Percentiles rank a stretch among this genome's conserved stretches.
Conservation (phyloP, 1,140 invertebrate species). For the Dysdera silvatica region DNA sequence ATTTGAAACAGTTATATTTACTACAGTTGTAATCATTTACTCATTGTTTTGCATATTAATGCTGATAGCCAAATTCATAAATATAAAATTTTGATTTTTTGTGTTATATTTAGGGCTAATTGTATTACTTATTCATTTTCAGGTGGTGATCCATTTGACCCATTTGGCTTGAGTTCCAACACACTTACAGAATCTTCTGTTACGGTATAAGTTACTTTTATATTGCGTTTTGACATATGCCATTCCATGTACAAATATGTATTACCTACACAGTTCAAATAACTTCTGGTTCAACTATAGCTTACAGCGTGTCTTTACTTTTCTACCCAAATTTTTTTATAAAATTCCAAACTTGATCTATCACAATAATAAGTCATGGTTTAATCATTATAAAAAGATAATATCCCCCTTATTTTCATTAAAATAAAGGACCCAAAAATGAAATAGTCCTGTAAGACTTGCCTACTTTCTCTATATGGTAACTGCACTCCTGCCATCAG, state of each 20-base stretch:
- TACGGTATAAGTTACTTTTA: constrained; percentile 5
- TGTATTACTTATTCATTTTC: constrained; percentile 35
- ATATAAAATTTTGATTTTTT: too few species aligned
- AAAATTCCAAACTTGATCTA: not conserved
- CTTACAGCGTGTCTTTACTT: not conserved
- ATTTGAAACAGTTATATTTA: too few species aligned
- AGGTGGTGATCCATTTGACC: constrained; percentile 59
- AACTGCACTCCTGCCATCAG: too few species aligned
- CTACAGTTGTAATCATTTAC: too few species aligned
- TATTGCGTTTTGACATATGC: not conserved
- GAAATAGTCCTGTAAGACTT: too few species aligned
- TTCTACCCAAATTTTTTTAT: not conserved
- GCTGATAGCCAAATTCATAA: too few species aligned
- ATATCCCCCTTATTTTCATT: too few species aligned
- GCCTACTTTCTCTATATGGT: too few species aligned
- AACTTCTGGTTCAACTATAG: not conserved
- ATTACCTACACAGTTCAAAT: not conserved
- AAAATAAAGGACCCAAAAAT: too few species aligned
- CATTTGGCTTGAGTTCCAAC: constrained; percentile 36
- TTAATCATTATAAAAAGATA: too few species aligned
- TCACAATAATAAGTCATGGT: not conserved
- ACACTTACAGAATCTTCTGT: constrained; percentile 17
- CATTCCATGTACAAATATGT: not conserved
- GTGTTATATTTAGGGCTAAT: too few species aligned
- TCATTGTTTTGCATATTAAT: too few species aligned